A percentile compares a stretch with the other conserved stretches of the same genome.
These are phyloP conservation scores for Drosophila fungiperda DNA, from an alignment of 2,888 invertebrate species.

Conservation along the genomic window DNA sequence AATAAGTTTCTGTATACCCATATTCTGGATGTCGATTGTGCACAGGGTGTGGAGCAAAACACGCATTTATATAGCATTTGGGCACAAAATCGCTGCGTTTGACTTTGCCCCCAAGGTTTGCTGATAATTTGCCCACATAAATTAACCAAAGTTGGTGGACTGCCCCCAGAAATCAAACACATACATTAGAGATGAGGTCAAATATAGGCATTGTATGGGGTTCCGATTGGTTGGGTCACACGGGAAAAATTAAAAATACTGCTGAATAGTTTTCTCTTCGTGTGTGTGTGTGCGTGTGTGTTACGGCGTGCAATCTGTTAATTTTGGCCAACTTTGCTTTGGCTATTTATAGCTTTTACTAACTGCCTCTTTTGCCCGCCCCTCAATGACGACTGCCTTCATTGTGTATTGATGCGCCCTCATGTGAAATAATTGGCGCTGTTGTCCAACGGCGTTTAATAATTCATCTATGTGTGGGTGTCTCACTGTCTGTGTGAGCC, in stretches of 20 bases:
- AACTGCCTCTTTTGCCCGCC: not conserved
- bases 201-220: constrained; percentile 36
- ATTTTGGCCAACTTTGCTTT: constrained; percentile 50
- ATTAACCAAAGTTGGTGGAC: constrained; percentile 57
- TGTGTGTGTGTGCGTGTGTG: constrained; percentile 18
- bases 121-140: constrained; percentile 73
- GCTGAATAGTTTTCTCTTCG: constrained; percentile 44
- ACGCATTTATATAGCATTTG: constrained; percentile 60
- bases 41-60: constrained; percentile 14
- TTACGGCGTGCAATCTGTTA: constrained; percentile 67
- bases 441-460: constrained; percentile 72
- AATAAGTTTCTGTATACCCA: not conserved
- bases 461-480: constrained; percentile 60
- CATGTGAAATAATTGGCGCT: constrained; percentile 77
- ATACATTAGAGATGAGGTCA: constrained; percentile 15
- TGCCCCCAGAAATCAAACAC: constrained; percentile 5
- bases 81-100: constrained; percentile 68
- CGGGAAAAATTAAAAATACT: constrained; percentile 72
- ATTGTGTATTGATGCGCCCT: constrained; percentile 71
- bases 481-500: constrained; percentile 15
- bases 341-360: constrained; percentile 31
- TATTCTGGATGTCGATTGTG: not conserved
- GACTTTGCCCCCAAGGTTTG: constrained; percentile 53
- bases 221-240: constrained; percentile 48
- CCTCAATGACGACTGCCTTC: constrained; percentile 30